Conservation (phyloP, 2,797 vertebrate genomes). For the Catharus ustulatus region DNA sequence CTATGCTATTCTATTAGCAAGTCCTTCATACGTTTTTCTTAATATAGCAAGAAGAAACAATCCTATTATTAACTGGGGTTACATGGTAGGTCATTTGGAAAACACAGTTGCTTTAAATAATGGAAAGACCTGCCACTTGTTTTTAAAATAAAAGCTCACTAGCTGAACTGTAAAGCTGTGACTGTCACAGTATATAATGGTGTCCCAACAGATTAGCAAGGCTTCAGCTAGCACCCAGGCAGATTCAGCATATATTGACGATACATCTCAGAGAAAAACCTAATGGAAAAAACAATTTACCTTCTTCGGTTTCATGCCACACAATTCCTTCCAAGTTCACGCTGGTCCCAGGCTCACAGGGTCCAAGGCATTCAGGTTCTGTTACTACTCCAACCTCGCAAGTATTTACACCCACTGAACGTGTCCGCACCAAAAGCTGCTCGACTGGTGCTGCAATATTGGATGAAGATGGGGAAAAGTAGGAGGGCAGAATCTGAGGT, state of each 20-base stretch:
- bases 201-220: neutral
- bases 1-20: neutral
- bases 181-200: neutral
- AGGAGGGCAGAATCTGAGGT: conserved; percentile 83
- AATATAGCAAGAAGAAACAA: neutral
- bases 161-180: neutral
- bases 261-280: conserved; percentile 18
- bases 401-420: conserved; percentile 96
- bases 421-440: conserved; percentile 90
- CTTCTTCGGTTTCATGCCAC: conserved; percentile 99
- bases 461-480: conserved; percentile 83
- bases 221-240: neutral
- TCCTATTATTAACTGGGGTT: neutral
- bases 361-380: conserved; percentile 90
- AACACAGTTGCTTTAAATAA: neutral
- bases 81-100: neutral
- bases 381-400: conserved; percentile 88
- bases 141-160: neutral
- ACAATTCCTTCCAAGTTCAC: conserved; percentile 99
- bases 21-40: neutral
- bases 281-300: conserved; percentile 77
- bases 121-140: neutral
- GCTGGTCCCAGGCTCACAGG: conserved; percentile 96
- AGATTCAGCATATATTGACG: neutral
- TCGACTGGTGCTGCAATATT: conserved; percentile 86